phyloP scores from a whole-genome alignment of 2,797 vertebrate species.

The Sylvia borin region DNA sequence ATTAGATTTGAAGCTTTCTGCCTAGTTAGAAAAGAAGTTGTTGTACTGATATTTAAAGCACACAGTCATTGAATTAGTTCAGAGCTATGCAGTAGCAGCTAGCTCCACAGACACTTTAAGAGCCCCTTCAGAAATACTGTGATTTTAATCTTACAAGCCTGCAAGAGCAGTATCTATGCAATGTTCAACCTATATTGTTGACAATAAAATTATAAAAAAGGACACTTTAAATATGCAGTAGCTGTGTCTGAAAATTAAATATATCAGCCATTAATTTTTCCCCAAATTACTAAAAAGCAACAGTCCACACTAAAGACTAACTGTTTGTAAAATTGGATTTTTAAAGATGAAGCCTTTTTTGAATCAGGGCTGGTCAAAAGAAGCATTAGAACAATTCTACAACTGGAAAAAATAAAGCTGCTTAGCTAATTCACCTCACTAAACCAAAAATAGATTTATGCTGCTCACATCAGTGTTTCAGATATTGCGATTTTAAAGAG shows the following conservation, averaged over 20 bases:
- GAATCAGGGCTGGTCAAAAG: conserved; percentile 22
- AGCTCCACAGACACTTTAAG: neutral
- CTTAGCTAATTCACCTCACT: conserved; percentile 15
- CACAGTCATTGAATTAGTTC: neutral
- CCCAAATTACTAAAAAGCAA: conserved; percentile 74
- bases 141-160: neutral
- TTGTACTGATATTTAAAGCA: neutral
- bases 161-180: neutral
- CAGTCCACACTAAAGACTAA: conserved; percentile 74
- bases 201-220: conserved; percentile 44
- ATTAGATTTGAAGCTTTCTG: neutral
- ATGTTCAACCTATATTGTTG: neutral
- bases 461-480: conserved; percentile 15
- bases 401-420: conserved; percentile 8
- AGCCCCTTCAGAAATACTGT: conserved; percentile 8
- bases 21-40: neutral
- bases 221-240: conserved; percentile 5
- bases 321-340: conserved; percentile 78
- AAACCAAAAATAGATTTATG: conserved; percentile 19
- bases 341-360: conserved; percentile 61
- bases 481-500: neutral
- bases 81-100: conserved; percentile 1
- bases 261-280: conserved; percentile 62
- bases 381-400: conserved; percentile 1
- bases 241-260: conserved; percentile 38